A percentile compares a stretch with the other conserved stretches of the same genome.
phyloP scores from a whole-genome alignment of 2,797 vertebrate species.

The Halcyon smyrnensis region DNA sequence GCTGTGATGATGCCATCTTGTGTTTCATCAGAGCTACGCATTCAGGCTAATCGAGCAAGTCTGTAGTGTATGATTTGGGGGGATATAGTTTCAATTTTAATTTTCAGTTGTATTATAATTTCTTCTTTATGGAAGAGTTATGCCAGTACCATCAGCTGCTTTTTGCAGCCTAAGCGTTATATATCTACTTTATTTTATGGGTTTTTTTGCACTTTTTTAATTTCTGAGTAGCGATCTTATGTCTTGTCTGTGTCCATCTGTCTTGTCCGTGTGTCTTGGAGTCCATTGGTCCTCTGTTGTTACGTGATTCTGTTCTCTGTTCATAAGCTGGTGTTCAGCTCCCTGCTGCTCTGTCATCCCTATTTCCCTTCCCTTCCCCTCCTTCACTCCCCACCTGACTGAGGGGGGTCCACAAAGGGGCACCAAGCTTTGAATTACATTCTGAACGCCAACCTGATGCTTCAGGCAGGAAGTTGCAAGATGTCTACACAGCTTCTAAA shows the following conservation, averaged over 20 bases:
- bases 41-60: constrained; percentile 80
- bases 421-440: constrained; percentile 63
- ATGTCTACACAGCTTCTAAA: not conserved
- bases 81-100: constrained; percentile 51
- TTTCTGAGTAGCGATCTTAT: constrained; percentile 71
- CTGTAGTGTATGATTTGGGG: constrained; percentile 75
- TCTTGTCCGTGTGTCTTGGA: constrained; percentile 77
- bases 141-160: constrained; percentile 71
- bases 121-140: constrained; percentile 64
- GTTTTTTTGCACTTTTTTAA: constrained; percentile 60
- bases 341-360: constrained; percentile 40
- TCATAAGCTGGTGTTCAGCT: constrained; percentile 82
- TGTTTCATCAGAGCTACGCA: constrained; percentile 80
- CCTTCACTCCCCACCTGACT: constrained; percentile 41
- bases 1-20: constrained; percentile 82
- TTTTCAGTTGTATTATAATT: constrained; percentile 53
- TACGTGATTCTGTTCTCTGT: constrained; percentile 96
- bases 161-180: constrained; percentile 38
- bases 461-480: not conserved
- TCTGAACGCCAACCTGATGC: not conserved
- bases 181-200: constrained; percentile 34
- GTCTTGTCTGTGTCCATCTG: constrained; percentile 77
- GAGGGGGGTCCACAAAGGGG: constrained; percentile 88
- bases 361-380: not conserved
- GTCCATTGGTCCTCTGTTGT: constrained; percentile 77